These are phyloP conservation scores for Morbakka virulenta DNA, from an alignment of 30 jellyfish, hydroid and myxozoan species.

Conservation along the genomic window DNA sequence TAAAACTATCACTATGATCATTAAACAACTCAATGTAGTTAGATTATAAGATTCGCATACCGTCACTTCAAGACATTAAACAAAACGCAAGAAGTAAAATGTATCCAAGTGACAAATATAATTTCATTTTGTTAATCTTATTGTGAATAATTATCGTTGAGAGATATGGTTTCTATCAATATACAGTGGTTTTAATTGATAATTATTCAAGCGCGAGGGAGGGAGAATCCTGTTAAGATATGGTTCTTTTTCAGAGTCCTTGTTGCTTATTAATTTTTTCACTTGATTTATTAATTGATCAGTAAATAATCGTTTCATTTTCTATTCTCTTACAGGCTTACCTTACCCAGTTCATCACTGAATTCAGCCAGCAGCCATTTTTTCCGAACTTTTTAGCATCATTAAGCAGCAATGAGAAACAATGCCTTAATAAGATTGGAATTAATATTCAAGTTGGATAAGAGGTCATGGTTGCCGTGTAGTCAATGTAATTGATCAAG, in stretches of 20 bases:
- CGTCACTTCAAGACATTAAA: too few relatives aligned
- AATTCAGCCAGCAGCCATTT: conserved; percentile 74
- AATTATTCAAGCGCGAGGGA: neutral
- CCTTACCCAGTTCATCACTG: conserved; percentile 62
- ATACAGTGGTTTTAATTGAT: neutral
- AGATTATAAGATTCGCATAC: too few relatives aligned
- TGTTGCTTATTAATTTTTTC: neutral
- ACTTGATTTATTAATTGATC: neutral
- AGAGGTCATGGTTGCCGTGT: too few relatives aligned
- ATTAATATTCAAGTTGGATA: too few relatives aligned
- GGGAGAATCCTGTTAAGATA: neutral
- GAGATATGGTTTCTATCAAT: too few relatives aligned
- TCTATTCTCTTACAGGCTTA: conserved; percentile 38
- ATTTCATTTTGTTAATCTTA: too few relatives aligned
- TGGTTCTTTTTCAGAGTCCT: neutral
- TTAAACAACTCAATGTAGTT: too few relatives aligned
- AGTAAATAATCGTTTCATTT: neutral
- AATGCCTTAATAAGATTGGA: conserved; percentile 58
- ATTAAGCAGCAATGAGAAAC: conserved; percentile 67
- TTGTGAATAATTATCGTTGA: too few relatives aligned
- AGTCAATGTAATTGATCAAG: too few relatives aligned
- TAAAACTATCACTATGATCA: too few relatives aligned
- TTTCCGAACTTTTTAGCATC: conserved; percentile 48
- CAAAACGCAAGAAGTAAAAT: too few relatives aligned
- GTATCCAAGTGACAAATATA: too few relatives aligned